These are phyloP conservation scores for Crax fasciolata DNA, from an alignment of 2,797 vertebrate genomes.

Conservation along the genomic window DNA sequence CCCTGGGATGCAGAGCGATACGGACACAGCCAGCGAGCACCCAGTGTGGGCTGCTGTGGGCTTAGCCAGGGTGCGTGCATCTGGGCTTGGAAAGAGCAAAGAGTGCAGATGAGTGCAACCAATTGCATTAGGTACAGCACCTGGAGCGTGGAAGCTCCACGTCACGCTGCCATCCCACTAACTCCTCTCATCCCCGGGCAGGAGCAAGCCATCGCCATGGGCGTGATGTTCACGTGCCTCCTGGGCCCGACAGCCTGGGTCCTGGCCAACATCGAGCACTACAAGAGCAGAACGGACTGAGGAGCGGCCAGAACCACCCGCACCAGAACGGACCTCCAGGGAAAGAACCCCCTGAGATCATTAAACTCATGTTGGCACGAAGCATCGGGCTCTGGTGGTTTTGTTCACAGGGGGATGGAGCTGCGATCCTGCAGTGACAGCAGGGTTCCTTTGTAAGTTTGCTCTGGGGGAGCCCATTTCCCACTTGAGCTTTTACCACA, in stretches of 20 bases:
- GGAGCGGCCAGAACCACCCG: accelerated
- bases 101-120: accelerated
- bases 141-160: accelerated
- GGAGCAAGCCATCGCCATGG: neutral
- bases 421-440: too few relatives aligned
- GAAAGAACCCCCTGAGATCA: neutral
- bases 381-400: accelerated
- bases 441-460: too few relatives aligned
- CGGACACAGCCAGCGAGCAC: neutral
- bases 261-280: neutral
- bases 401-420: neutral
- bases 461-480: too few relatives aligned
- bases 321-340: accelerated
- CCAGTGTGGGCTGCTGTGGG: accelerated
- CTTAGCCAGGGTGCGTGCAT: accelerated
- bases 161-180: accelerated
- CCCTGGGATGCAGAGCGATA: accelerated
- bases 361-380: neutral
- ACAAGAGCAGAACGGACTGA: neutral
- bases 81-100: accelerated
- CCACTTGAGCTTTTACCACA: too few relatives aligned
- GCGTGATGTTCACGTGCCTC: accelerated
- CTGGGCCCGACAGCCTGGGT: conserved; percentile 29
- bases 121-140: accelerated
- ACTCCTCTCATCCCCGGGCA: accelerated